Evolutionary conservation across 2,113 vertebrate species (phyloP).

Genomic region (Grantiella picta): DNA sequence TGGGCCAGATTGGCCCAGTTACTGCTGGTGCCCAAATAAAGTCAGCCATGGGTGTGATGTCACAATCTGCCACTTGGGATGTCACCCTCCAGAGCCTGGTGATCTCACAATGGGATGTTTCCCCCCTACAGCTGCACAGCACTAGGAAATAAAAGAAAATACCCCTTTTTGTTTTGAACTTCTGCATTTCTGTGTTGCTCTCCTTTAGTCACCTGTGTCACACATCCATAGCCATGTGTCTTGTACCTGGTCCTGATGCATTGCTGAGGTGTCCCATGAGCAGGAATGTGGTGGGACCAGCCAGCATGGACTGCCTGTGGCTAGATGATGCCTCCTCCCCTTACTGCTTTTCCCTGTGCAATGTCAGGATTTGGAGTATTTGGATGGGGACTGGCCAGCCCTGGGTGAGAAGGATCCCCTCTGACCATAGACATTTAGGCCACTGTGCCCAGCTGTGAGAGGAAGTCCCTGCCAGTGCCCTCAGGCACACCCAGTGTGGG

Average conservation of each 20-base stretch:
- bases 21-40: background rate
- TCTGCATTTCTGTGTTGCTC: background rate
- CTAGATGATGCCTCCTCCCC: background rate
- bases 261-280: background rate
- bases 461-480: background rate
- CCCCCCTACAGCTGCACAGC: too few species aligned
- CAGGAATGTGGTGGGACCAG: background rate
- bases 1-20: background rate
- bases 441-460: background rate
- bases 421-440: background rate
- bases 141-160: background rate
- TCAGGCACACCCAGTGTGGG: background rate
- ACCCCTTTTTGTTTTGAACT: background rate
- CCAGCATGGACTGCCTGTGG: background rate
- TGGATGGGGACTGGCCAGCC: background rate
- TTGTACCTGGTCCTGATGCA: background rate
- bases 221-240: background rate
- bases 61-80: background rate
- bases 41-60: background rate
- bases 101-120: background rate
- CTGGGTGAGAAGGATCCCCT: background rate
- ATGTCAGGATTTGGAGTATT: background rate
- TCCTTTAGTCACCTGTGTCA: background rate
- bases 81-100: background rate
- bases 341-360: background rate